Evolutionary conservation across 2,797 vertebrate species (phyloP).

Genomic region (Urosaurus nigricauda): DNA sequence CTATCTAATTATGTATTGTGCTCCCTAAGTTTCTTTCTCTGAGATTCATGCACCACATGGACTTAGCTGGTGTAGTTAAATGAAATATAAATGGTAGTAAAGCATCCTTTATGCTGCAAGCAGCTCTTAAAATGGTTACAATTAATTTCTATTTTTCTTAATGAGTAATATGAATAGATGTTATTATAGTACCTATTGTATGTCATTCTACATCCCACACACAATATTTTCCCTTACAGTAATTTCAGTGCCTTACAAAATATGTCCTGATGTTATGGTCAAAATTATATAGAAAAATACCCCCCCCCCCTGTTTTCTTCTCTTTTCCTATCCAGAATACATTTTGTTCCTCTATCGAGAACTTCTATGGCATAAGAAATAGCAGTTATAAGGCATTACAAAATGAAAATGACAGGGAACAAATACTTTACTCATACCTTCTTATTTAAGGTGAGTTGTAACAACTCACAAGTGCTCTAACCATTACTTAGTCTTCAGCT

Average conservation of each 20-base stretch:
- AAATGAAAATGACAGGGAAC: neutral
- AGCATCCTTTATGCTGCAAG: neutral
- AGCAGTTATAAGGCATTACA: neutral
- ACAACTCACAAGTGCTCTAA: neutral
- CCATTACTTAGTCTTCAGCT: neutral
- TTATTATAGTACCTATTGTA: neutral
- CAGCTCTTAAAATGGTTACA: neutral
- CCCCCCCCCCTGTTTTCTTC: too few species aligned
- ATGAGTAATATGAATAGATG: neutral
- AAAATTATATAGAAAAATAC: constrained; percentile 3
- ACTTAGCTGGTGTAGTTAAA: neutral
- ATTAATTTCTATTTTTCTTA: neutral
- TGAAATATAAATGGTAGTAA: neutral
- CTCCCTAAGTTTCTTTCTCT: neutral
- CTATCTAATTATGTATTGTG: neutral
- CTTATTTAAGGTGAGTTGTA: neutral
- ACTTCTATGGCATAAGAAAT: constrained; percentile 10
- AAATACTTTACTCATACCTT: neutral
- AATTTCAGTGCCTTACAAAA: neutral
- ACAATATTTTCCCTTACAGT: neutral
- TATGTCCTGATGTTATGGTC: neutral
- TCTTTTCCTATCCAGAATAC: too few species aligned
- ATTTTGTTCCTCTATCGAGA: constrained; percentile 33
- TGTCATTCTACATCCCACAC: neutral
- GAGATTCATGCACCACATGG: neutral